Base-by-base conservation (phyloP, 2,888 invertebrate genomes). In the Lordiphosa fenestrarum region DNA sequence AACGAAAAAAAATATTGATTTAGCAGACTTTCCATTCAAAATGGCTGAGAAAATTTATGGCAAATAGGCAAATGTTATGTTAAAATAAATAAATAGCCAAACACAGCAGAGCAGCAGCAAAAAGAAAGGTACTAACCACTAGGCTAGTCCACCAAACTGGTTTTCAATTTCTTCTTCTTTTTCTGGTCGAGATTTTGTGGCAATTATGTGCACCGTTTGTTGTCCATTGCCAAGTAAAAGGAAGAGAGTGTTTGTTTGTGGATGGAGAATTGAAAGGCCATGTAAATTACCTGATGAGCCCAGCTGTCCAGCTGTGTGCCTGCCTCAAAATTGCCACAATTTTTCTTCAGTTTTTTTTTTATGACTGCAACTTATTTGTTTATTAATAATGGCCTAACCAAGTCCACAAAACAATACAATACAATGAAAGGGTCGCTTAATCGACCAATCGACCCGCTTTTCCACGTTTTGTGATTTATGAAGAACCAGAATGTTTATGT, bases 191-290 rank as follows among this genome's bases (percentile, higher is more conserved):
- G 83, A 78, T 80, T 73, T 44, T 74, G 66, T 66, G 68, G 77
- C 80, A 72, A 75, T 75, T 80, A 82, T 72, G 83, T 67, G 83
- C 76, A 72, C 73, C 68, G 83, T 67, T 66, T 52, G 65, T 59
- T 52, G 65, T 39, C 52, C 41, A 51, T 70, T 62, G 71, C 69
- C 66, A 77, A 44, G 83, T 83, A 78, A 83, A 78, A 83, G 77
- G 77, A 78, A 80, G 83, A 78, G 83, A 78, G 77, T 78, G 77
- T 80, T 71, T 82, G 75, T 60, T 51, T 36, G 50, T 47, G 47
- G 64, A 74, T 67, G 73, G 76, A 58, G 80, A 82, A 83, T 83
- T 80, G 83, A 77, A 77, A 77, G 77, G 76, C 83, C 83, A 77
- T 78, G 77, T 77, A 77, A 78, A 77, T 78, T 75, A 69, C 80